phyloP scores from a whole-genome alignment of 2,888 invertebrate genomes.

The Lissonota sp. region DNA sequence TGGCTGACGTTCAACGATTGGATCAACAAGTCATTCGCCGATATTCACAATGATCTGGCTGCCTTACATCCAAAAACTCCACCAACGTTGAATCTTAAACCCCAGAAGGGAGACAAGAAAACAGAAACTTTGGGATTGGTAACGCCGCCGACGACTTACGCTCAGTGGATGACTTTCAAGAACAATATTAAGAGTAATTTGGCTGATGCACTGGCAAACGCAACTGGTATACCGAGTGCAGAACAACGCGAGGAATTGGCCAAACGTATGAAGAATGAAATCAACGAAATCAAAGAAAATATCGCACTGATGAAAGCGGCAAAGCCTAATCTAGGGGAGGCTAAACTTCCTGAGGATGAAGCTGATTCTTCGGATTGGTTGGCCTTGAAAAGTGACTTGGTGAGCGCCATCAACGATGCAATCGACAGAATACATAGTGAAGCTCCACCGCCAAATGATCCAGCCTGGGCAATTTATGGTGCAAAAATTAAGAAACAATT shows the following conservation, averaged over 20 bases:
- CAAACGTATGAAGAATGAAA: conserved; percentile 32
- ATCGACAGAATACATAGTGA: conserved; percentile 56
- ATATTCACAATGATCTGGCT: conserved; percentile 69
- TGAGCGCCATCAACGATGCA: conserved; percentile 59
- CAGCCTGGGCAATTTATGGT: conserved; percentile 54
- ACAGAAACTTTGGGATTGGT: not conserved
- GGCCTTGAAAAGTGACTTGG: conserved; percentile 57
- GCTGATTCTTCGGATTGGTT: conserved; percentile 53
- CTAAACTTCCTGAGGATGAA: not conserved
- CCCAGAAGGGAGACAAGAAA: too few relatives aligned
- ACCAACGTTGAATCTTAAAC: too few relatives aligned
- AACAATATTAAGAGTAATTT: conserved; percentile 61
- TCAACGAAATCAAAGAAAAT: conserved; percentile 20
- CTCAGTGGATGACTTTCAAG: conserved; percentile 71
- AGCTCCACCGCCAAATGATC: conserved; percentile 64
- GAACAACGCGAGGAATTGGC: conserved; percentile 50
- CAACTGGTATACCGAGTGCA: conserved; percentile 55
- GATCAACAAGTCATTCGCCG: conserved; percentile 69
- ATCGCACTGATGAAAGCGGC: conserved; percentile 39
- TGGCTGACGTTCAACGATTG: conserved; percentile 70
- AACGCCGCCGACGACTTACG: conserved; percentile 26
- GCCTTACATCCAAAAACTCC: conserved; percentile 53
- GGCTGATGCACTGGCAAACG: conserved; percentile 64
- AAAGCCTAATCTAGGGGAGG: not conserved
- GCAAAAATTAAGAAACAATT: conserved; percentile 48